Base-by-base conservation (phyloP, 2,797 vertebrate species). In the Tinamus major region DNA sequence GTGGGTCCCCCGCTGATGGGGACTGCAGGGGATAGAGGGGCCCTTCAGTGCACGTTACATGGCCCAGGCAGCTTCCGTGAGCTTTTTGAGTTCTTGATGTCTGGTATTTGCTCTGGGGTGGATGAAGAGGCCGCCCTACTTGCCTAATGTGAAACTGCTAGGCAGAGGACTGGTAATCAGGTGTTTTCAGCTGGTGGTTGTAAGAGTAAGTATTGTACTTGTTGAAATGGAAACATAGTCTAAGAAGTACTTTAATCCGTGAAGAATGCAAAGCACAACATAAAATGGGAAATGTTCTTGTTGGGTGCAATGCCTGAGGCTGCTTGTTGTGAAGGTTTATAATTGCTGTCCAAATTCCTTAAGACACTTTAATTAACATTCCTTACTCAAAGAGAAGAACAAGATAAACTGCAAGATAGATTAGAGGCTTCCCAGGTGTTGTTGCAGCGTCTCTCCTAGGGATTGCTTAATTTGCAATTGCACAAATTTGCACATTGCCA, bases 331-430 rank as follows among this genome's bases (percentile, higher is more conserved):
- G 48, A 68, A 93, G 20, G 17, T 39, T 87, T 85, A 16, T 83
- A 91, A 94, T 44, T 91, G 42, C 77, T 80, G 56, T 91, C 33
- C 69, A 89, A 35, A 87, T 81, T 80, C 51, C n/a, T 84, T 35
- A 53, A 79, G 46, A 41, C 87, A 49, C 63, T 87, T 85, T 91
- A 59, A 85, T 90, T 90, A 76, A 37, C 69, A 80, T 94, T 95
- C 55, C 39, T 61, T 70, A 37, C 21, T 89, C 27, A 12, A 79
- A 69, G 42, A 46, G 63, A 78, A 87, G 58, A 94, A 79, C 82
- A 91, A 91, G 79, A 83, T 85, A 83, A 92, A 93, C 62, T 83
- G 65, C 39, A 85, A 94, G 55, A 49, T 13, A 81, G 77, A 70
- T 91, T 81, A 84, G 55, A 91, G 56, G 21, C n/a, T 91, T 76